Conservation (phyloP, 2,113 vertebrate genomes). For the Lanius ludovicianus region DNA sequence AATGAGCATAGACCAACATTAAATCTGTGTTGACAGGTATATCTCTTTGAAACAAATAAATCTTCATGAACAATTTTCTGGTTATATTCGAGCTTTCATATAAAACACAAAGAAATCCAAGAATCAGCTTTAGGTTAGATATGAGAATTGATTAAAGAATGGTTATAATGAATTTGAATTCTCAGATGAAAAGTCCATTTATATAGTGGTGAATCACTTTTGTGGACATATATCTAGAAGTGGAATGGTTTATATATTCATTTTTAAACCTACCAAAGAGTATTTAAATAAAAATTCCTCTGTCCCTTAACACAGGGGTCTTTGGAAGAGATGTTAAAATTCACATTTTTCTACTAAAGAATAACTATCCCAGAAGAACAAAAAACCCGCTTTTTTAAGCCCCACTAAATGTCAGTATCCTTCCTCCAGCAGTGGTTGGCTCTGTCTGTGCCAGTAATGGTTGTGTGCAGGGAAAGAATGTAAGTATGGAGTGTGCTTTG, state of each 20-base stretch:
- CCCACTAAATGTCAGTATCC: background rate
- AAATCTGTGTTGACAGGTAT: background rate
- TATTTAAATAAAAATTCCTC: background rate
- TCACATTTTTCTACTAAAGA: background rate
- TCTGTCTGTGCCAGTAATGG: background rate
- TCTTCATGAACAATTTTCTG: background rate
- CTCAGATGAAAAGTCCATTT: background rate
- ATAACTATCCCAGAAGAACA: background rate
- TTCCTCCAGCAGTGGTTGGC: background rate
- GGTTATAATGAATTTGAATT: background rate
- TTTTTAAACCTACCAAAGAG: background rate
- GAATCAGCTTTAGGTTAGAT: background rate
- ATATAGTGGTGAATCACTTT: background rate
- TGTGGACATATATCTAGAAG: background rate
- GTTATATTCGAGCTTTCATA: background rate
- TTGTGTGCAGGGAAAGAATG: fast-evolving
- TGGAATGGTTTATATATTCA: background rate
- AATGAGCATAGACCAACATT: background rate
- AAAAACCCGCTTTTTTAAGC: background rate
- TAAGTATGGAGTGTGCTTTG: too few relatives aligned
- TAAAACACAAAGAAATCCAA: background rate
- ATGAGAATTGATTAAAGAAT: background rate
- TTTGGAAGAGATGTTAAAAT: background rate
- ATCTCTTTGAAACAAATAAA: background rate
- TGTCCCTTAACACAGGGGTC: background rate